Conservation (phyloP, 1,140 invertebrate genomes). For the Prorops nasuta region DNA sequence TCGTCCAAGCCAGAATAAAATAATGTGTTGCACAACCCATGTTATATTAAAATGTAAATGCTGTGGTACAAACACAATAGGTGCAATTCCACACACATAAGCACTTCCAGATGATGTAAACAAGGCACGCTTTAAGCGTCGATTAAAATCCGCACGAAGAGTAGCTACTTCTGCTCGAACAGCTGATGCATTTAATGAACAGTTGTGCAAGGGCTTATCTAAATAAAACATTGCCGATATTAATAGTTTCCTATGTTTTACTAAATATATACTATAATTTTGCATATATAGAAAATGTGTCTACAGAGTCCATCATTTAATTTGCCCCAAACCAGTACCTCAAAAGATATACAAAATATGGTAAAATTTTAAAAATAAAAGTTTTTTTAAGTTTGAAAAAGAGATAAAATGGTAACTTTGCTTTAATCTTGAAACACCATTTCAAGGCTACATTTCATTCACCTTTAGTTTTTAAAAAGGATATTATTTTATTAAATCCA, state of each 20-base stretch:
- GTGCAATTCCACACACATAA: conserved; percentile 89
- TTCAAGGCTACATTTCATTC: too few relatives aligned
- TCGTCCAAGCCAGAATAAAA: conserved; percentile 79
- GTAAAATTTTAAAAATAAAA: too few relatives aligned
- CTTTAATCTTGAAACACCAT: too few relatives aligned
- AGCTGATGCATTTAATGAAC: conserved; percentile 66
- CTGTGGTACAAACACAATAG: conserved; percentile 71
- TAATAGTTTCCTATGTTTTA: background rate
- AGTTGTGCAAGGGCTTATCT: conserved; percentile 68
- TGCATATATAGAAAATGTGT: too few relatives aligned
- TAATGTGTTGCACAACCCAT: conserved; percentile 79
- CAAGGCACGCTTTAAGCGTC: conserved; percentile 82
- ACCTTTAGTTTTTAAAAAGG: too few relatives aligned
- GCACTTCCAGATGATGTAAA: conserved; percentile 87
- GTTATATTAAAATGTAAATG: conserved; percentile 82
- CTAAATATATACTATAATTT: too few relatives aligned
- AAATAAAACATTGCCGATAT: conserved; percentile 12
- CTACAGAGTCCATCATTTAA: conserved; percentile 1
- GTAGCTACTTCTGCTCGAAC: conserved; percentile 84
- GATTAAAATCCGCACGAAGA: conserved; percentile 84
- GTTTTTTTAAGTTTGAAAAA: too few relatives aligned
- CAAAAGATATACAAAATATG: background rate
- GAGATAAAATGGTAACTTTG: too few relatives aligned
- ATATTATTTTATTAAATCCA: too few relatives aligned
- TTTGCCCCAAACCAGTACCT: background rate